Evolutionary conservation across 2,888 invertebrate species (phyloP).

Genomic region (Clunio marinus): DNA sequence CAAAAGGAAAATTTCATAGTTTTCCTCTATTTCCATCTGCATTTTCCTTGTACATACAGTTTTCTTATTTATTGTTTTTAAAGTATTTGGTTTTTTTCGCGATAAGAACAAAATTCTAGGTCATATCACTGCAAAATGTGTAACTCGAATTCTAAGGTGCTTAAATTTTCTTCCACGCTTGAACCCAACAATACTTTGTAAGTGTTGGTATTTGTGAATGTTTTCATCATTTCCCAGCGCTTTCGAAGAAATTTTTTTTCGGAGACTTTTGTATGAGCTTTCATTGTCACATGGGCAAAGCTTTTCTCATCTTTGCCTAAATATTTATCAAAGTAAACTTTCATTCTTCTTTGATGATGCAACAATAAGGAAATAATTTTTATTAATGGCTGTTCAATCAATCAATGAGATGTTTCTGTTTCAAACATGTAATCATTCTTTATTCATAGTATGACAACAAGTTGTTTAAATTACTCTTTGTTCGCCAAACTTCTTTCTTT

Average conservation of each 20-base stretch:
- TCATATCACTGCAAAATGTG: constrained; percentile 31
- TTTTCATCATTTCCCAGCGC: background rate
- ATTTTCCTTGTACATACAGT: background rate
- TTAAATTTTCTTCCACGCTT: constrained; percentile 23
- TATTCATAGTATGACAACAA: too few relatives aligned
- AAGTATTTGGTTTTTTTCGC: background rate
- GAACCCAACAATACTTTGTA: constrained; percentile 8
- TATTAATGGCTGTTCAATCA: too few relatives aligned
- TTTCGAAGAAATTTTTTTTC: background rate
- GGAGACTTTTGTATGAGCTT: background rate
- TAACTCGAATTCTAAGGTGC: constrained; percentile 30
- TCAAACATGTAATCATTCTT: too few relatives aligned
- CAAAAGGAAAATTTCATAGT: background rate
- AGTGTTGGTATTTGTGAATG: constrained; percentile 7
- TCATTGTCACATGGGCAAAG: background rate
- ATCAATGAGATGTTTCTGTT: too few relatives aligned
- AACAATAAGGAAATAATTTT: too few relatives aligned
- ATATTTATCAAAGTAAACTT: too few relatives aligned
- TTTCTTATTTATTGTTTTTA: background rate
- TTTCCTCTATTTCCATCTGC: background rate
- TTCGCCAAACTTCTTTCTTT: too few relatives aligned
- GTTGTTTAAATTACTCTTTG: too few relatives aligned
- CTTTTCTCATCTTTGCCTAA: background rate
- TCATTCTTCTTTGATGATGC: too few relatives aligned
- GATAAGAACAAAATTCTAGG: constrained; percentile 20